A percentile compares a stretch with the other conserved stretches of the same genome.
Conservation (phyloP, 1,140 invertebrate genomes). For the Vanessa atalanta region DNA sequence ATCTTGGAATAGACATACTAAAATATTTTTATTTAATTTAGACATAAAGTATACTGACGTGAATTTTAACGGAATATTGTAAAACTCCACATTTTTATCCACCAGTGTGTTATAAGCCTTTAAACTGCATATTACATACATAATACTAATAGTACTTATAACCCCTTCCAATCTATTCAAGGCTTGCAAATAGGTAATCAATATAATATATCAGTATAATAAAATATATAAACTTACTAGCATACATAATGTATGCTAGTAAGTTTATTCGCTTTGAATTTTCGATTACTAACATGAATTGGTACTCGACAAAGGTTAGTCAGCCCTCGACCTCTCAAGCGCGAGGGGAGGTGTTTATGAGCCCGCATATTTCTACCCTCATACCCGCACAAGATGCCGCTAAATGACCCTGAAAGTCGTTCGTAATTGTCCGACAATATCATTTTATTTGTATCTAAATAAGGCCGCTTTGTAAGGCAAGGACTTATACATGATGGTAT, state of each 20-base stretch:
- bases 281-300: conserved; percentile 6
- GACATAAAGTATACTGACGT: too few relatives aligned
- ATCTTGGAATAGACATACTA: too few relatives aligned
- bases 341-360: conserved; percentile 25
- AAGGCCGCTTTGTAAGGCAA: not conserved
- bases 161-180: too few relatives aligned
- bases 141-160: too few relatives aligned
- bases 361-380: conserved; percentile 33
- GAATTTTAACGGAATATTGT: too few relatives aligned
- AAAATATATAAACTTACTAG: too few relatives aligned
- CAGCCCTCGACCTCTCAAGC: conserved; percentile 27
- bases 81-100: too few relatives aligned
- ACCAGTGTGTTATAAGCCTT: too few relatives aligned
- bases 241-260: not conserved
- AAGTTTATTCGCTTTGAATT: conserved; percentile 3
- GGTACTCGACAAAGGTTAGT: conserved; percentile 21
- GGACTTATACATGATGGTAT: not conserved
- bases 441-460: conserved; percentile 4
- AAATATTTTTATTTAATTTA: too few relatives aligned
- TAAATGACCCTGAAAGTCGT: conserved; percentile 16
- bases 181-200: too few relatives aligned
- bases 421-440: conserved; percentile 8
- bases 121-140: too few relatives aligned
- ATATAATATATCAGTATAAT: too few relatives aligned
- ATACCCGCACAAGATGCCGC: conserved; percentile 25